Percentiles rank a stretch among this genome's conserved stretches.
Evolutionary conservation across 2,888 invertebrate species (phyloP).

Genomic region (Drosophila subquinaria): DNA sequence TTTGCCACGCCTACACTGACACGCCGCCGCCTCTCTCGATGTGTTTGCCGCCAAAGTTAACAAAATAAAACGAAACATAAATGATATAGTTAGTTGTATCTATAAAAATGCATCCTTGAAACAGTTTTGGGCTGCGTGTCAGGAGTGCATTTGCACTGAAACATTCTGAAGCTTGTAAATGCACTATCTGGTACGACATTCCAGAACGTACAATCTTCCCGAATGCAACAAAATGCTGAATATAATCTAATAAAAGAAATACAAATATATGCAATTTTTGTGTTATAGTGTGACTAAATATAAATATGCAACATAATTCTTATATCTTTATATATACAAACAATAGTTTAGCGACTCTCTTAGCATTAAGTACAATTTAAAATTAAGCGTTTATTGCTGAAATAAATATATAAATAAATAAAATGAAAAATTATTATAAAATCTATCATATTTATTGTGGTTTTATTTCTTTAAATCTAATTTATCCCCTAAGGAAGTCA

Average conservation of each 20-base stretch:
- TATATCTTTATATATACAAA: background rate
- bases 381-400: slow-evolving; percentile 36
- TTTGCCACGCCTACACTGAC: slow-evolving; percentile 51
- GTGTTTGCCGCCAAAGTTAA: slow-evolving; percentile 32
- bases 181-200: slow-evolving; percentile 99
- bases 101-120: slow-evolving; percentile 57
- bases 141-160: slow-evolving; percentile 98
- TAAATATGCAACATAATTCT: slow-evolving; percentile 55
- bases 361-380: slow-evolving; percentile 2
- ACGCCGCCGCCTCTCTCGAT: slow-evolving; percentile 48
- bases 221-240: slow-evolving; percentile 66
- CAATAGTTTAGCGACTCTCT: slow-evolving; percentile 19
- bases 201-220: slow-evolving; percentile 88
- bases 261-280: slow-evolving; percentile 83
- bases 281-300: slow-evolving; percentile 59
- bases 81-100: slow-evolving; percentile 1
- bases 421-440: slow-evolving; percentile 27
- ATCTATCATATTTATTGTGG: slow-evolving; percentile 44
- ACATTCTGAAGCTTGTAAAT: slow-evolving; percentile 93
- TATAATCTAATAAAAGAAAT: slow-evolving; percentile 24
- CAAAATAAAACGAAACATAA: background rate
- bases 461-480: slow-evolving; percentile 46
- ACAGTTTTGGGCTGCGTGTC: slow-evolving; percentile 95
- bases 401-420: slow-evolving; percentile 26
- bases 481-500: background rate